A percentile compares a stretch with the other conserved stretches of the same genome.
Conservation (phyloP, 2,113 vertebrate species). For the Bostrychus sinensis region DNA sequence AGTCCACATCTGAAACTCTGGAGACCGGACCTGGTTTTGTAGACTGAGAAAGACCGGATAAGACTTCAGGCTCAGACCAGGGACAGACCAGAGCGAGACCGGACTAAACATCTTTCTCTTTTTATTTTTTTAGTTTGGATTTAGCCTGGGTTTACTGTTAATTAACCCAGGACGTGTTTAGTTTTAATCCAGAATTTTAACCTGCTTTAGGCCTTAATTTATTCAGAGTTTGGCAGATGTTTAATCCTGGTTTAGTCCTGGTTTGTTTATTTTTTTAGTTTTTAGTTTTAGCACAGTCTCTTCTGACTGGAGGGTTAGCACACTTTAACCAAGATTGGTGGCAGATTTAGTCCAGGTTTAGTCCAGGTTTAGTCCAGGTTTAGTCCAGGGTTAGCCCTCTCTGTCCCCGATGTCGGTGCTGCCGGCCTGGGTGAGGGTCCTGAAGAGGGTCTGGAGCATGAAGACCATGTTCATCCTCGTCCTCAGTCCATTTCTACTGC, state of each 20-base stretch:
- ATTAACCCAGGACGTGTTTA: no score
- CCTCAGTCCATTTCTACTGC: slow-evolving; percentile 82
- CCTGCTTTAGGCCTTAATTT: neutral
- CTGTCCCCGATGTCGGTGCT: slow-evolving; percentile 68
- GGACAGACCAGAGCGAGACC: neutral
- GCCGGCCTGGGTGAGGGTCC: slow-evolving; percentile 54
- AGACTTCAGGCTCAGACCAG: no score
- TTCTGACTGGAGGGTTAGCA: no score
- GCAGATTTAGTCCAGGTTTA: neutral
- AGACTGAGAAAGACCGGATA: no score
- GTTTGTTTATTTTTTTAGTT: neutral
- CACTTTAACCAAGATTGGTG: neutral
- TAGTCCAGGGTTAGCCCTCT: no score
- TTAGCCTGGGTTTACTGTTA: no score
- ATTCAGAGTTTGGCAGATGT: no score
- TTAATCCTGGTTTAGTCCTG: neutral
- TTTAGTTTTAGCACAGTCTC: neutral
- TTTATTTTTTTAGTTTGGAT: neutral
- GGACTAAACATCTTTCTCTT: neutral
- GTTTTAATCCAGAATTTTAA: neutral
- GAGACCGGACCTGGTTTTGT: no score
- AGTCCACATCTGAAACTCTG: no score
- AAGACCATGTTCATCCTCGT: slow-evolving; percentile 76
- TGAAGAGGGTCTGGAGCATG: slow-evolving; percentile 67
- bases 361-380: neutral